A percentile compares a stretch with the other conserved stretches of the same genome.
phyloP scores from a whole-genome alignment of 2,888 invertebrate genomes.

The Abrostola triplasia region DNA sequence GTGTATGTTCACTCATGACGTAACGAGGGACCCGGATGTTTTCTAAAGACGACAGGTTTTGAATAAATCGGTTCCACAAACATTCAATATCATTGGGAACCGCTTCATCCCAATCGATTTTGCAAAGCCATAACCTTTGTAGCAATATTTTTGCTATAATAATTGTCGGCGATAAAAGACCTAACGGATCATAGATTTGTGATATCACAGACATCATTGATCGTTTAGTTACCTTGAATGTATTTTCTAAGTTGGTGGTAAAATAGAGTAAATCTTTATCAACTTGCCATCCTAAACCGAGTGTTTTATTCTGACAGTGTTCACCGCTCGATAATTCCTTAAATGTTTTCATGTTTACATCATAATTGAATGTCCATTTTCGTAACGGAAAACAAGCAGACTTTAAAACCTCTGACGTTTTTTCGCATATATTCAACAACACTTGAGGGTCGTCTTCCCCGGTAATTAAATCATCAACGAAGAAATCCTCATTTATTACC shows the following conservation, averaged over 20 bases:
- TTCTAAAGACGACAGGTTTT: background rate
- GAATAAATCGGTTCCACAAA: conserved; percentile 14
- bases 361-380: conserved; percentile 27
- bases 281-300: conserved; percentile 33
- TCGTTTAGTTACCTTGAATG: conserved; percentile 21
- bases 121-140: conserved; percentile 26
- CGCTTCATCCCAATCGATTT: conserved; percentile 26
- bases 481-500: conserved; percentile 12
- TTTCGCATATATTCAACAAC: conserved; percentile 6
- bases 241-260: conserved; percentile 4
- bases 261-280: conserved; percentile 28
- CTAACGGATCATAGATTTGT: conserved; percentile 38
- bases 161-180: conserved; percentile 20
- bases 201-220: conserved; percentile 30
- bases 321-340: conserved; percentile 13
- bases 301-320: conserved; percentile 15
- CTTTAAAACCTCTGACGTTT: conserved; percentile 8
- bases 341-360: background rate
- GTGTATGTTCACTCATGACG: background rate
- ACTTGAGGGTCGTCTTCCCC: conserved; percentile 5
- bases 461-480: conserved; percentile 18
- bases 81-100: conserved; percentile 8
- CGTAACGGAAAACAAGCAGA: conserved; percentile 36
- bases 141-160: conserved; percentile 28
- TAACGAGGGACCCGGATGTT: conserved; percentile 13